Evolutionary conservation across 2,797 vertebrate genomes (phyloP).

Genomic region (Echiichthys vipera): DNA sequence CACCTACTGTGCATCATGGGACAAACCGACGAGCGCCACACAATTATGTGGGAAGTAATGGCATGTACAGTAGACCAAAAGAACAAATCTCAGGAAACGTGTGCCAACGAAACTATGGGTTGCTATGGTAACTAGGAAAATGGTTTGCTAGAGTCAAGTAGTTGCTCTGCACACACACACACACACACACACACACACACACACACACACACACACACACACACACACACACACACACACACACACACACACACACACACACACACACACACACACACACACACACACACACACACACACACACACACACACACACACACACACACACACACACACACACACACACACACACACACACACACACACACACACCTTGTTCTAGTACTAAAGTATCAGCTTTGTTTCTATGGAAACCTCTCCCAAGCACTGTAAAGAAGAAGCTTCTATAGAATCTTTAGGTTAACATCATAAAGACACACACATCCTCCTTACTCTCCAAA

Average conservation of each 20-base stretch:
- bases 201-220: background rate
- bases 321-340: too few species aligned
- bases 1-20: constrained; percentile 7
- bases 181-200: background rate
- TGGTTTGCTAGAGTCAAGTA: constrained; percentile 49
- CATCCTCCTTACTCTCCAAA: background rate
- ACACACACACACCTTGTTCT: background rate
- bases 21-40: background rate
- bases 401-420: constrained; percentile 73
- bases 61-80: constrained; percentile 38
- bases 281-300: too few species aligned
- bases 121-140: constrained; percentile 75
- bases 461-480: constrained; percentile 1
- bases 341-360: too few species aligned
- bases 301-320: too few species aligned
- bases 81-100: constrained; percentile 48
- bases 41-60: background rate
- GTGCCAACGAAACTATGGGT: constrained; percentile 59
- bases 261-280: too few species aligned
- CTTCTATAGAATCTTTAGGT: constrained; percentile 21
- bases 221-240: background rate
- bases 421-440: constrained; percentile 34
- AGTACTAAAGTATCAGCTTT: constrained; percentile 33
- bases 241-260: background rate
- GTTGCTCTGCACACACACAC: constrained; percentile 5